These are phyloP conservation scores for Dascyllus trimaculatus DNA, from an alignment of 2,113 vertebrate genomes.

Conservation along the genomic window DNA sequence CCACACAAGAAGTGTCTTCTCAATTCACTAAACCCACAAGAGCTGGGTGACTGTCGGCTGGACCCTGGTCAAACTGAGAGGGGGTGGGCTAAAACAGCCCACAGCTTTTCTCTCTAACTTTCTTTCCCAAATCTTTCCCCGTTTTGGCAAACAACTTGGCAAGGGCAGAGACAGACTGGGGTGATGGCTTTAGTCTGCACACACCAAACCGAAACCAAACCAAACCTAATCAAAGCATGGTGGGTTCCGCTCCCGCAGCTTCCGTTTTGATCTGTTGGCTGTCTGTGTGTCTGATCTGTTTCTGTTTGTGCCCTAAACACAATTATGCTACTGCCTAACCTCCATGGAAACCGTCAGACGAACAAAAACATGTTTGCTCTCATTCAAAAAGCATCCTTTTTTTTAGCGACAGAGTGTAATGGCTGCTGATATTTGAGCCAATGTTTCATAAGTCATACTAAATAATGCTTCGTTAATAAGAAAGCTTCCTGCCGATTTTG, in stretches of 20 bases:
- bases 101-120: constrained; percentile 63
- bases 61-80: constrained; percentile 86
- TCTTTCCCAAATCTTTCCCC: constrained; percentile 71
- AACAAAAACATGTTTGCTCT: constrained; percentile 74
- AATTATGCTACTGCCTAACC: constrained; percentile 75
- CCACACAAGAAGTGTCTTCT: constrained; percentile 95
- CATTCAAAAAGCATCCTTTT: constrained; percentile 65
- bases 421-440: constrained; percentile 51
- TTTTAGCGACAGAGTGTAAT: constrained; percentile 61
- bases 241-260: constrained; percentile 78
- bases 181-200: constrained; percentile 71
- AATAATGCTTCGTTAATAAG: constrained; percentile 54
- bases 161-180: constrained; percentile 69
- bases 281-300: constrained; percentile 76
- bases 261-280: constrained; percentile 78
- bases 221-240: constrained; percentile 79
- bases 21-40: constrained; percentile 88
- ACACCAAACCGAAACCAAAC: constrained; percentile 73
- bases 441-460: constrained; percentile 52
- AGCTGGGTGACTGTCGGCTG: constrained; percentile 92
- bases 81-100: constrained; percentile 62
- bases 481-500: constrained; percentile 58
- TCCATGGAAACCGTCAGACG: constrained; percentile 77
- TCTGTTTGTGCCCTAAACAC: constrained; percentile 76
- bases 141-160: constrained; percentile 80